These are phyloP conservation scores for Pyrochroa serraticornis DNA, from an alignment of 2,888 invertebrate genomes.

Conservation along the genomic window DNA sequence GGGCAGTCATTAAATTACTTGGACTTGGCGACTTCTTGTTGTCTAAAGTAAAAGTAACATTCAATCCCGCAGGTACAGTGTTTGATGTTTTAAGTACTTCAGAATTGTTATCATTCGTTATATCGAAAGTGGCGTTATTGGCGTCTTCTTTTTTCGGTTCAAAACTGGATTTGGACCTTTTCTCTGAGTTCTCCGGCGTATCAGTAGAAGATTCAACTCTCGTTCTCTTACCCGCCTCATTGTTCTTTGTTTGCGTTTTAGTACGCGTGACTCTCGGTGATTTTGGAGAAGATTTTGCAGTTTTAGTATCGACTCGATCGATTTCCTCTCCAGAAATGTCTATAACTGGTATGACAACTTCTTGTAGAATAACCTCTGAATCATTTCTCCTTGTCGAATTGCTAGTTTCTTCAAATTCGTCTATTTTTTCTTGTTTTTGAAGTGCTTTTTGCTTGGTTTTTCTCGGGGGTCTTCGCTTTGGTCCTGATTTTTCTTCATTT, in stretches of 20 bases:
- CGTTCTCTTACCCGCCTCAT: conserved; percentile 16
- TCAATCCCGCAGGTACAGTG: not conserved
- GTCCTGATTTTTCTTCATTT: conserved; percentile 42
- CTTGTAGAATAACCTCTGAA: conserved; percentile 45
- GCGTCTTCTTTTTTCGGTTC: conserved; percentile 11
- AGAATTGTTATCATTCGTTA: no score
- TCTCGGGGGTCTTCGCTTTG: conserved; percentile 38
- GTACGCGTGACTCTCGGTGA: conserved; percentile 30
- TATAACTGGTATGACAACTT: conserved; percentile 36
- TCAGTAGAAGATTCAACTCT: conserved; percentile 2
- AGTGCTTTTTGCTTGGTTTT: conserved; percentile 32
- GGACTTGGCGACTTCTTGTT: conserved; percentile 24
- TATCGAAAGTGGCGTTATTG: conserved; percentile 30
- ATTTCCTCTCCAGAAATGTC: conserved; percentile 41
- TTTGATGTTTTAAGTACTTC: no score
- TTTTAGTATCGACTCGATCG: no score
- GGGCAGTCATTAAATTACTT: conserved; percentile 41
- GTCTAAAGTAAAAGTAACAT: conserved; percentile 35
- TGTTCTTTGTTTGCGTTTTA: conserved; percentile 23
- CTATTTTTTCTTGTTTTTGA: conserved; percentile 17
- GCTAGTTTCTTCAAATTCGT: conserved; percentile 13
- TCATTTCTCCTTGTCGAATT: no score
- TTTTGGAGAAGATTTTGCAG: conserved; percentile 3
- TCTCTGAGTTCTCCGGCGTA: conserved; percentile 16
- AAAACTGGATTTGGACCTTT: conserved; percentile 34